phyloP scores from a whole-genome alignment of 2,888 invertebrate genomes.

The Erebia ligea region DNA sequence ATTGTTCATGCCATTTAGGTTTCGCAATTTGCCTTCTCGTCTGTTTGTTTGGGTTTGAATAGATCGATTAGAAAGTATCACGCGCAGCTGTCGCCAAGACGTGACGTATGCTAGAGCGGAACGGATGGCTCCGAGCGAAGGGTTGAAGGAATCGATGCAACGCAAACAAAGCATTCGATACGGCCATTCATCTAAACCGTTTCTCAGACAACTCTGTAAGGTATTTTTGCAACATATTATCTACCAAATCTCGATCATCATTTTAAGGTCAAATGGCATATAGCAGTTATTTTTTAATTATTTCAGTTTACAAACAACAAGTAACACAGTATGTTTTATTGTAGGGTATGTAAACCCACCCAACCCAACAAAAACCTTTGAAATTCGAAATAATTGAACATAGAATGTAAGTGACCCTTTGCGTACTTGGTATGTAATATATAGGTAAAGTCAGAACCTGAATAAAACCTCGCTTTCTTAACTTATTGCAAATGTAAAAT shows the following conservation, averaged over 20 bases:
- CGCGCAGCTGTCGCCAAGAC: slow-evolving; percentile 78
- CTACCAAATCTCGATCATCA: background rate
- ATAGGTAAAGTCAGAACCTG: too few relatives aligned
- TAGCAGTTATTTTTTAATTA: too few relatives aligned
- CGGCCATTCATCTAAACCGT: slow-evolving; percentile 64
- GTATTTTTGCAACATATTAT: background rate
- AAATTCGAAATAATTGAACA: too few relatives aligned
- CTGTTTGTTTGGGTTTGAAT: slow-evolving; percentile 73
- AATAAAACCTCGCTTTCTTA: too few relatives aligned
- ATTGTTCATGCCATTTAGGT: slow-evolving; percentile 69
- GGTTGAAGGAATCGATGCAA: slow-evolving; percentile 70
- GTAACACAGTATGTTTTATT: too few relatives aligned
- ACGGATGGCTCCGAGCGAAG: slow-evolving; percentile 74
- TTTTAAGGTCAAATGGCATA: too few relatives aligned
- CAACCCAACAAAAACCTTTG: too few relatives aligned
- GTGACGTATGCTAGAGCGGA: slow-evolving; percentile 78
- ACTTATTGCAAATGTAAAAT: background rate
- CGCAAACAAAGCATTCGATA: slow-evolving; percentile 75
- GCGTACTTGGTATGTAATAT: background rate
- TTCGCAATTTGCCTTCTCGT: slow-evolving; percentile 72
- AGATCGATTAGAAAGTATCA: slow-evolving; percentile 78
- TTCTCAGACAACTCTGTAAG: slow-evolving; percentile 48
- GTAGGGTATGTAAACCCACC: too few relatives aligned
- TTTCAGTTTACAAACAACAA: too few relatives aligned
- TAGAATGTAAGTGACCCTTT: background rate